These are phyloP conservation scores for Cotesia vestalis DNA, from an alignment of 1,140 invertebrate genomes.

Conservation along the genomic window DNA sequence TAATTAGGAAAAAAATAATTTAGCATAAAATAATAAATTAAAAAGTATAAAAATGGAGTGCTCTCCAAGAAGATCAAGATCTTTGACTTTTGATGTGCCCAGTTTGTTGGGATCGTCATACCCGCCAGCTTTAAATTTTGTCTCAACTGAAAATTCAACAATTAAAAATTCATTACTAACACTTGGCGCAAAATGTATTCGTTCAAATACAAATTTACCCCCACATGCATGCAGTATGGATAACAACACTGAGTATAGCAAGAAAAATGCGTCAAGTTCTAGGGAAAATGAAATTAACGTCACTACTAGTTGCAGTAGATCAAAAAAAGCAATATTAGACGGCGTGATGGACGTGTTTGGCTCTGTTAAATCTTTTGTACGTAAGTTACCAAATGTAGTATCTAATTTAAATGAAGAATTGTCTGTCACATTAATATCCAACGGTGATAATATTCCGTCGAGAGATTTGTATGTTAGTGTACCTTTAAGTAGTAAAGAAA, in stretches of 20 bases:
- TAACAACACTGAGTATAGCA: background rate
- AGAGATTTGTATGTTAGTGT: slow-evolving; percentile 46
- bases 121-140: slow-evolving; percentile 22
- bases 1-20: no score
- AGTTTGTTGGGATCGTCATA: slow-evolving; percentile 25
- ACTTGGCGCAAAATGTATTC: background rate
- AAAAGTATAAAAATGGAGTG: slow-evolving; percentile 2
- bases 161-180: slow-evolving; percentile 1
- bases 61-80: slow-evolving; percentile 5
- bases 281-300: no score
- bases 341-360: slow-evolving; percentile 38
- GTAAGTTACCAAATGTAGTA: slow-evolving; percentile 42
- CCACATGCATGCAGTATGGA: slow-evolving; percentile 8
- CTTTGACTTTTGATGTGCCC: background rate
- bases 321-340: slow-evolving; percentile 45
- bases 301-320: background rate
- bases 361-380: slow-evolving; percentile 38
- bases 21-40: no score
- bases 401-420: slow-evolving; percentile 45
- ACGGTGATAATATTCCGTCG: slow-evolving; percentile 41
- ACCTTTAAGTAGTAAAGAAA: slow-evolving; percentile 38
- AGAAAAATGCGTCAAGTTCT: no score
- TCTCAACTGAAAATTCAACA: slow-evolving; percentile 25
- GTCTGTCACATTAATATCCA: slow-evolving; percentile 51
- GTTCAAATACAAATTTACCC: background rate